Percentiles rank a stretch among this genome's conserved stretches.
phyloP scores from a whole-genome alignment of 92 coral and sea anemone species.

The Plumapathes pennacea region DNA sequence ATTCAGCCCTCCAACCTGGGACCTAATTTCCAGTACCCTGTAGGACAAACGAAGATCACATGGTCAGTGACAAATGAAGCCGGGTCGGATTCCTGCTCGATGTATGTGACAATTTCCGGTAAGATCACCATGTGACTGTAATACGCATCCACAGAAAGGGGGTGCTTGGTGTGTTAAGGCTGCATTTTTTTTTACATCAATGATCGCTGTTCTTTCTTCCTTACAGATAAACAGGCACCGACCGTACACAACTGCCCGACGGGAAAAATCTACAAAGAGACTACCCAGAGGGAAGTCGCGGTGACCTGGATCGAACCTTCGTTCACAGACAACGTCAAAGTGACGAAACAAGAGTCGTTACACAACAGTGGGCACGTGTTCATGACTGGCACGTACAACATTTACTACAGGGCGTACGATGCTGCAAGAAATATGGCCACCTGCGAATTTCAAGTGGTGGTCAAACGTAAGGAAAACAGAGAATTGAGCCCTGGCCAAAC shows the following conservation, averaged over 20 bases:
- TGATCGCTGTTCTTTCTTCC: not conserved
- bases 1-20: slow-evolving; percentile 53
- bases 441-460: slow-evolving; percentile 49
- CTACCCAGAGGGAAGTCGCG: slow-evolving; percentile 9
- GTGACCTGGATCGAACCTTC: slow-evolving; percentile 77
- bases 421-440: slow-evolving; percentile 47
- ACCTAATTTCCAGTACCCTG: slow-evolving; percentile 67
- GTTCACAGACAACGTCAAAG: slow-evolving; percentile 78
- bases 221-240: slow-evolving; percentile 76
- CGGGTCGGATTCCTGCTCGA: slow-evolving; percentile 60
- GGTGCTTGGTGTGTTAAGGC: no score
- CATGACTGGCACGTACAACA: slow-evolving; percentile 31
- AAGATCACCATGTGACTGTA: slow-evolving; percentile 2
- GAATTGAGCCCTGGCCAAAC: no score
- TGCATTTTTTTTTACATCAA: not conserved
- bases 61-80: slow-evolving; percentile 70
- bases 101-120: slow-evolving; percentile 68
- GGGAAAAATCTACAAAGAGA: slow-evolving; percentile 20
- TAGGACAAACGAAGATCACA: slow-evolving; percentile 62
- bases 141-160: not conserved
- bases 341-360: slow-evolving; percentile 53
- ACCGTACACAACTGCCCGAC: slow-evolving; percentile 60
- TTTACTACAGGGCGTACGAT: slow-evolving; percentile 57
- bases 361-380: slow-evolving; percentile 53
- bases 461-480: slow-evolving; percentile 61